Base-by-base conservation (phyloP, 2,888 invertebrate species). In the Ophraella communa region DNA sequence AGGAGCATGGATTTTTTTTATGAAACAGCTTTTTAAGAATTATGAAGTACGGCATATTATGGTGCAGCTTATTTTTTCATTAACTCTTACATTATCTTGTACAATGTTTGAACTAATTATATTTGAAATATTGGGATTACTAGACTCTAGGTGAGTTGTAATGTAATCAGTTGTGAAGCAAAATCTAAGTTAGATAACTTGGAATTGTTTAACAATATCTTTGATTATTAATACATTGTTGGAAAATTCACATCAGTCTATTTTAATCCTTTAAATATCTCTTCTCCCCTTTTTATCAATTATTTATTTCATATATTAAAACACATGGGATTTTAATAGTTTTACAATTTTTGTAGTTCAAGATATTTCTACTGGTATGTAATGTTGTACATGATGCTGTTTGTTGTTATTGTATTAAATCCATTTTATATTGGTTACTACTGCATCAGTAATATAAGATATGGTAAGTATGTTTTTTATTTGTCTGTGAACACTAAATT, bases 51-150 rank as follows among this genome's bases (percentile, higher is more conserved):
- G 96, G 75, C 96, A 98, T 80, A 88, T 93, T 65, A 85, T 95
- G 64, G 97, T 99, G 1, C 95, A 98, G 81, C 84, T 98, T 3
- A 94, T 98, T 78, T 99, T 99, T 82, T 97, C 98, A 0, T 87
- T 92, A 23, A 99, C 97, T 33, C 95, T 99, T 80, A 93, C 98
- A 0, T 85, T 99, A 14, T 98, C 98, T 21, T 96, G 98, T 78
- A 96, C 97, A 1, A 96, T 99, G 96, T 99, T 99, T 83, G 98
- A 99, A 81, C 85, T 99, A 63, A 98, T 99, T 67, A 99, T 99
- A 79, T 99, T 99, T 84, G 99, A 99, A 86, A 99, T 99, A 72
- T 86, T 98, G 65, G 97, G 94, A 27, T 89, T 97, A 71, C 84
- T 99, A 69, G 95, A 97, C 80, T 89, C 94, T 18, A 93, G 93